These are phyloP conservation scores for Camponotus fellah DNA, from an alignment of 2,888 invertebrate genomes.

Conservation along the genomic window DNA sequence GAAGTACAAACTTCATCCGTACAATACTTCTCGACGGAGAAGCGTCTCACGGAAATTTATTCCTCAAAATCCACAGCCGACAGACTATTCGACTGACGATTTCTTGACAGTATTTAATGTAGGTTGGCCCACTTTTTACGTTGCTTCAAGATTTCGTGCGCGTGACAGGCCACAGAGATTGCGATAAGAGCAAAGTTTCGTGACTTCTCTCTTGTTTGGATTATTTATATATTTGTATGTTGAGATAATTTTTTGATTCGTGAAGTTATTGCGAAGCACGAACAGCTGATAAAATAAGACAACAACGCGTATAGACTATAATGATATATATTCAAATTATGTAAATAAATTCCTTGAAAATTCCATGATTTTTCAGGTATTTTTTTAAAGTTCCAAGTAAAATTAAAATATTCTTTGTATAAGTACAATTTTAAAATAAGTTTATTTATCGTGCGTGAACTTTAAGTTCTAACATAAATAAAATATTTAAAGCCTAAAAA, in stretches of 20 bases:
- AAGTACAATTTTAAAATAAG: too few species aligned
- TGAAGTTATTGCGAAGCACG: slow-evolving; percentile 26
- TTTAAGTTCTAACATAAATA: too few species aligned
- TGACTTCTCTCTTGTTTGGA: slow-evolving; percentile 58
- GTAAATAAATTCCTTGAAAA: too few species aligned
- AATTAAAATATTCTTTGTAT: too few species aligned
- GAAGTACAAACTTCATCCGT: slow-evolving; percentile 39
- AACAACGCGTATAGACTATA: slow-evolving; percentile 32
- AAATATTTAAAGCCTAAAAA: too few species aligned
- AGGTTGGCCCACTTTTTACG: slow-evolving; percentile 43
- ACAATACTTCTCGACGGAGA: slow-evolving; percentile 36
- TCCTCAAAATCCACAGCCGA: slow-evolving; percentile 31
- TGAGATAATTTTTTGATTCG: background rate
- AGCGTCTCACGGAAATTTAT: slow-evolving; percentile 52
- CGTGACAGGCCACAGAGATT: slow-evolving; percentile 17
- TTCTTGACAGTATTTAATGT: slow-evolving; percentile 30
- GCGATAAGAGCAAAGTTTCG: slow-evolving; percentile 50
- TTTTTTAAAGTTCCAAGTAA: too few species aligned
- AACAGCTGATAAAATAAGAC: slow-evolving; percentile 28
- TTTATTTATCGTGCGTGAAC: too few species aligned
- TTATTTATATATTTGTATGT: slow-evolving; percentile 51
- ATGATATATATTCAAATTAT: too few species aligned
- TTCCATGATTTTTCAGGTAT: too few species aligned
- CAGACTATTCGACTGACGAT: slow-evolving; percentile 8
- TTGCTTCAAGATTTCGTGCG: slow-evolving; percentile 1